Evolutionary conservation across 2,888 invertebrate species (phyloP).

Genomic region (Tipula vernalis): DNA sequence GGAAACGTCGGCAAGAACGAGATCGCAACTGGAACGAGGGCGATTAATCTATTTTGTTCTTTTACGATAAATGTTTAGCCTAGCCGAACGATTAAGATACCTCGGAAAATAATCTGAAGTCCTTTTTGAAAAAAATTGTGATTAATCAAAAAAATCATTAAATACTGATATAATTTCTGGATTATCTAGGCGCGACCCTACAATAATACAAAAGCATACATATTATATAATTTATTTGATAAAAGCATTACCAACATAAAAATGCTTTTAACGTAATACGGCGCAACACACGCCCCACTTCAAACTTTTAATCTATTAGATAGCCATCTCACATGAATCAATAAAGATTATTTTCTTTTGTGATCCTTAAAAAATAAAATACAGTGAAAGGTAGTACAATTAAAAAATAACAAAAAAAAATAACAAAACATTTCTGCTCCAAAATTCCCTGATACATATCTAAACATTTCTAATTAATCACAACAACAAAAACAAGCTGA

Average conservation of each 20-base stretch:
- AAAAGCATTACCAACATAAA: neutral
- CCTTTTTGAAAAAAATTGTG: too few relatives aligned
- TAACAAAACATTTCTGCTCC: neutral
- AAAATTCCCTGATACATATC: neutral
- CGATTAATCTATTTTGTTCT: too few relatives aligned
- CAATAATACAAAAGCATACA: too few relatives aligned
- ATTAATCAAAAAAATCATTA: too few relatives aligned
- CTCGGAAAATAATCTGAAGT: too few relatives aligned
- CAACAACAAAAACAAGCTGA: neutral
- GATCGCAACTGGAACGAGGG: too few relatives aligned
- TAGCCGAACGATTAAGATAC: too few relatives aligned
- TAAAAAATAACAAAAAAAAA: neutral
- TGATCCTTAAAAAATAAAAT: neutral
- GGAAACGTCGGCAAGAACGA: too few relatives aligned
- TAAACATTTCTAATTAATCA: neutral
- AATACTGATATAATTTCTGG: too few relatives aligned
- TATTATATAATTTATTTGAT: neutral
- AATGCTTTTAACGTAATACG: neutral
- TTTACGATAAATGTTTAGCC: too few relatives aligned
- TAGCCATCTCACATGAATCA: neutral
- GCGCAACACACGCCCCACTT: neutral
- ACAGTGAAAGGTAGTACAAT: neutral
- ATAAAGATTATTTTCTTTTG: neutral
- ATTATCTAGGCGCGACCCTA: too few relatives aligned
- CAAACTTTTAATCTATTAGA: neutral